These are phyloP conservation scores for Ectemnius cavifrons DNA, from an alignment of 2,888 invertebrate species.

Conservation along the genomic window DNA sequence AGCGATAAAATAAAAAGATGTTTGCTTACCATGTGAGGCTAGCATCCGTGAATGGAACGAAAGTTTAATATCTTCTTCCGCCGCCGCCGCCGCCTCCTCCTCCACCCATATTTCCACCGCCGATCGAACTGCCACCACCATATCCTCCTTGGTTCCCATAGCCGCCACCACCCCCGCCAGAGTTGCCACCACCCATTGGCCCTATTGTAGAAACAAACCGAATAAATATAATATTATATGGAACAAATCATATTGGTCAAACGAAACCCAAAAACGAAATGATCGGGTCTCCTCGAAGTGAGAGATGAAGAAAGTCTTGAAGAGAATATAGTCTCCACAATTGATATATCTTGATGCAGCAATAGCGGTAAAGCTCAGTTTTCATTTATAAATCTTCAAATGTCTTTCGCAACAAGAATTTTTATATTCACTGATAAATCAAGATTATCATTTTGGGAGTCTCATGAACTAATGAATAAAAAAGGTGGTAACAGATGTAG, in stretches of 20 bases:
- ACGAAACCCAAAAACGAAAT: background rate
- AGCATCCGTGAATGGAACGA: conserved; percentile 44
- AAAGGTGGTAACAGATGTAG: conserved; percentile 18
- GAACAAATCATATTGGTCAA: too few relatives aligned
- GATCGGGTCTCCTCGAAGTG: background rate
- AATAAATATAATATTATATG: conserved; percentile 14
- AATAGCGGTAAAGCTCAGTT: too few relatives aligned
- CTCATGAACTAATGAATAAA: conserved; percentile 26
- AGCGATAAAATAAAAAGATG: background rate
- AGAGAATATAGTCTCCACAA: background rate
- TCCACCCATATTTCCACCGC: conserved; percentile 77
- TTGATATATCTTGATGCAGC: too few relatives aligned
- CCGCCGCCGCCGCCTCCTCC: conserved; percentile 75
- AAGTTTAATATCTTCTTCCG: conserved; percentile 74
- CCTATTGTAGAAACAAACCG: conserved; percentile 45
- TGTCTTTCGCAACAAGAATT: background rate
- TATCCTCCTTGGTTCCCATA: conserved; percentile 77
- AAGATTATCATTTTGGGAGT: conserved; percentile 30
- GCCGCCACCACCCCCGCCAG: conserved; percentile 80
- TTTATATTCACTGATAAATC: background rate
- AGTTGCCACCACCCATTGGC: conserved; percentile 71
- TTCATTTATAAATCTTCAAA: too few relatives aligned
- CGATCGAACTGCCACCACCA: conserved; percentile 76
- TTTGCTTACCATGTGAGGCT: conserved; percentile 71
- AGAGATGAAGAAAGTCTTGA: too few relatives aligned